Evolutionary conservation across 2,113 vertebrate genomes (phyloP).

Genomic region (Pyrgilauda ruficollis): DNA sequence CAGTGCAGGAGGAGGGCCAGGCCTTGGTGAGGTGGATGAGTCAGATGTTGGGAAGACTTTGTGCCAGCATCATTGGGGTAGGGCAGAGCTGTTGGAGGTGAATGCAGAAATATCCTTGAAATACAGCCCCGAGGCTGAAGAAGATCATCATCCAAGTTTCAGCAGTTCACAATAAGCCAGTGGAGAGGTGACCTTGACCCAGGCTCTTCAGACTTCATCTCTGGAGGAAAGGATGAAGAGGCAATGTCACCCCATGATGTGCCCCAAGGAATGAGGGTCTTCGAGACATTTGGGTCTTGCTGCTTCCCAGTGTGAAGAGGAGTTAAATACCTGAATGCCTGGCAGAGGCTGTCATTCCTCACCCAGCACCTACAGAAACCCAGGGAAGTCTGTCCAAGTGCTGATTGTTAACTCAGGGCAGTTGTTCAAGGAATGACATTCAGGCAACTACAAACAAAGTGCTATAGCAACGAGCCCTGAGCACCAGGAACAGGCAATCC

Average conservation of each 20-base stretch:
- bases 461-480: not conserved
- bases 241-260: fast-evolving
- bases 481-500: not conserved
- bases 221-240: not conserved
- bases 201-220: not conserved
- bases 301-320: not conserved
- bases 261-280: not conserved
- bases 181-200: not conserved
- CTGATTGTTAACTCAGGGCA: not conserved
- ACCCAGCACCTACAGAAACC: not conserved
- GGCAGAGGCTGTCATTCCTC: not conserved
- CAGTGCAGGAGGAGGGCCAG: not conserved
- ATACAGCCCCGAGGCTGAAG: not conserved
- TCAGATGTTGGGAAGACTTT: not conserved
- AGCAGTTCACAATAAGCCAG: not conserved
- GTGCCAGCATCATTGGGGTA: not conserved
- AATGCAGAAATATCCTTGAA: not conserved
- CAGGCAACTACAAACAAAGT: not conserved
- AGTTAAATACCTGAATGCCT: not conserved
- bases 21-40: not conserved
- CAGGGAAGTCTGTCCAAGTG: not conserved
- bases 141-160: not conserved
- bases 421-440: slow-evolving; percentile 24
- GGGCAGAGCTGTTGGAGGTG: not conserved
- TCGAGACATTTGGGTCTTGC: fast-evolving